Evolutionary conservation across 2,113 vertebrate species (phyloP).

Genomic region (Conger conger): DNA sequence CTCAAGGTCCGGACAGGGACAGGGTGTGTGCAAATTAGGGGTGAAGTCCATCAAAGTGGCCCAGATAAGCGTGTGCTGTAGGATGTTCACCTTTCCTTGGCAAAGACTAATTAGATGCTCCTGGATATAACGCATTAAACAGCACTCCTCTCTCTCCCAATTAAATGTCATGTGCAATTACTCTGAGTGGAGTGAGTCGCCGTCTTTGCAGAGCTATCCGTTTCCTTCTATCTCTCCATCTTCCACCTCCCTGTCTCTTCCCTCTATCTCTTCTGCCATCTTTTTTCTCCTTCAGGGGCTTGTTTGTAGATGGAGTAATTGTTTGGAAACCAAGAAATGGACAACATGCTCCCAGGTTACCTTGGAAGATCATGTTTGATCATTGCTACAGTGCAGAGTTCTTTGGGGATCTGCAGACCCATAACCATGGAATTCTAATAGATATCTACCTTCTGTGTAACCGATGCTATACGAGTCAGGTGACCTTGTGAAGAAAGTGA

Average conservation of each 20-base stretch:
- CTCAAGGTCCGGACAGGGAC: conserved; percentile 8
- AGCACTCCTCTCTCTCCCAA: conserved; percentile 45
- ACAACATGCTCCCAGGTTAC: not conserved
- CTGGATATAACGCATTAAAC: conserved; percentile 67
- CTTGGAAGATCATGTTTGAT: conserved; percentile 27
- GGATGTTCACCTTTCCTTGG: conserved; percentile 39
- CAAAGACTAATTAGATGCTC: conserved; percentile 60
- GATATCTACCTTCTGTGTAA: not conserved
- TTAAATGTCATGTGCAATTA: conserved; percentile 70
- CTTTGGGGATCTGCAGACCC: conserved; percentile 26
- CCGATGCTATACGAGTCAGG: conserved; percentile 15
- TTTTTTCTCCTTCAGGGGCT: conserved; percentile 16
- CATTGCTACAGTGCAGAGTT: conserved; percentile 30
- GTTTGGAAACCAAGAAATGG: not conserved
- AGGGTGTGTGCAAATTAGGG: not conserved
- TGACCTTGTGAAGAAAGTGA: conserved; percentile 9
- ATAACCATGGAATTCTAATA: conserved; percentile 23
- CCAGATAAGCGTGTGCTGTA: conserved; percentile 45
- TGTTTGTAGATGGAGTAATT: conserved; percentile 32
- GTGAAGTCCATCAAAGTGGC: conserved; percentile 43
- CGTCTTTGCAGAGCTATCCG: conserved; percentile 28
- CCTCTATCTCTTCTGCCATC: conserved; percentile 19
- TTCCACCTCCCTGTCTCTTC: conserved; percentile 11
- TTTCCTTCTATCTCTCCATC: conserved; percentile 46
- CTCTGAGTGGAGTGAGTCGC: conserved; percentile 46